Evolutionary conservation across 2,797 vertebrate genomes (phyloP).

Genomic region (Mormyrops boulengeri): DNA sequence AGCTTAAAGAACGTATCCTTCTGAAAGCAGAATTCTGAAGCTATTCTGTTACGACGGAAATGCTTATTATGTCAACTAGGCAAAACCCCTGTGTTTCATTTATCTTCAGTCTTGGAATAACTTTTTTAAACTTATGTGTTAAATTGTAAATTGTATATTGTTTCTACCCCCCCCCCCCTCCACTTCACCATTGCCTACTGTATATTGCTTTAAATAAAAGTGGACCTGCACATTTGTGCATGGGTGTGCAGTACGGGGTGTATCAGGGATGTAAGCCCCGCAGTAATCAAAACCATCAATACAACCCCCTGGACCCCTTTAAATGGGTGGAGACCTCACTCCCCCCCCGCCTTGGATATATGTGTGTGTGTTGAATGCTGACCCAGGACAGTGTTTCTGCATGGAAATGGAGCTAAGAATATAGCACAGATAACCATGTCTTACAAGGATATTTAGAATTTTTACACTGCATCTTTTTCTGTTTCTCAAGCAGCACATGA

Average conservation of each 20-base stretch:
- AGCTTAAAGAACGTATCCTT: background rate
- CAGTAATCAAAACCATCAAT: background rate
- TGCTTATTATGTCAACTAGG: slow-evolving; percentile 3
- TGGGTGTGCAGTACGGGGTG: background rate
- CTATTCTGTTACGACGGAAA: slow-evolving; percentile 15
- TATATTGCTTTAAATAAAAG: background rate
- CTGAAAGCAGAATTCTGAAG: background rate
- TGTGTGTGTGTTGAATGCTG: background rate
- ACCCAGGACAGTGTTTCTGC: background rate
- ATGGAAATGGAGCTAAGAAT: background rate
- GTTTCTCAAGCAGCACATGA: background rate
- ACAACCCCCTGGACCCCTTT: background rate
- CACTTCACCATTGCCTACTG: background rate
- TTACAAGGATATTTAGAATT: background rate
- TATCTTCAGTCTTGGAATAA: background rate
- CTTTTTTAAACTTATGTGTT: slow-evolving; percentile 3
- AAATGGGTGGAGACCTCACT: background rate
- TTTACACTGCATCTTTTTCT: background rate
- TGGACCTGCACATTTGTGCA: background rate
- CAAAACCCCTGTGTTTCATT: background rate
- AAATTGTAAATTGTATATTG: background rate
- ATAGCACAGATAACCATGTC: background rate
- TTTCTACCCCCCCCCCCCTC: background rate
- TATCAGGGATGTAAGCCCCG: background rate
- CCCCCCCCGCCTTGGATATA: background rate